These are phyloP conservation scores for Recurvirostra avosetta DNA, from an alignment of 2,113 vertebrate genomes.

Conservation along the genomic window DNA sequence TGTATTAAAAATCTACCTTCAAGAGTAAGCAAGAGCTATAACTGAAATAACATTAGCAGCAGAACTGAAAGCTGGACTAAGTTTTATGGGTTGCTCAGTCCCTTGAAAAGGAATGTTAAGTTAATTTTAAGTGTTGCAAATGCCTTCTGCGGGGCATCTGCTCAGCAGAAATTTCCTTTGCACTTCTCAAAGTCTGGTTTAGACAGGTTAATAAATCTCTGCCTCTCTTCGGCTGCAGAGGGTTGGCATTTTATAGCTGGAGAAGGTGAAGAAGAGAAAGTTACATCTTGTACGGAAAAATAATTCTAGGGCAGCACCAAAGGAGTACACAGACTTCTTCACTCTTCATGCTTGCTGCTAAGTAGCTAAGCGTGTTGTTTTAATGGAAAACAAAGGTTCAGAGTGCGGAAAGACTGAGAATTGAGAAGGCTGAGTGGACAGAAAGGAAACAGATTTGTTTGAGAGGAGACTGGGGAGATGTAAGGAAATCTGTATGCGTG, in stretches of 20 bases:
- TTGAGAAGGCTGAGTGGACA: background rate
- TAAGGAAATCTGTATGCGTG: slow-evolving; percentile 9
- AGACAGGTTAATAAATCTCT: slow-evolving; percentile 49
- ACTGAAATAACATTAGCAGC: background rate
- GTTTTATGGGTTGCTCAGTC: background rate
- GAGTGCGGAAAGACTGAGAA: background rate
- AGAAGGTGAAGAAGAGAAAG: slow-evolving; percentile 20
- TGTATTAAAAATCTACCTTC: background rate
- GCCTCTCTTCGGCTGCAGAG: background rate
- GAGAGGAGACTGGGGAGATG: background rate
- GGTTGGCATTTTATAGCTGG: background rate
- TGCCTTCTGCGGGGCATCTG: background rate
- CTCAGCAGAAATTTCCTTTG: slow-evolving; percentile 33
- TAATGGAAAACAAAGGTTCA: background rate
- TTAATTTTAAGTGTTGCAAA: slow-evolving; percentile 24
- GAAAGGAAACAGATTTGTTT: slow-evolving; percentile 20
- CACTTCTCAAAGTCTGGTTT: background rate
- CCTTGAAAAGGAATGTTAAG: background rate
- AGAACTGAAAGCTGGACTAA: background rate
- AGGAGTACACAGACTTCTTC: background rate
- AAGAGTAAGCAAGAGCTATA: background rate
- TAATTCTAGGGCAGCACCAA: background rate
- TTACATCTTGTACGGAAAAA: background rate
- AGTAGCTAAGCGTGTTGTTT: background rate
- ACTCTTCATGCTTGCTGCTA: background rate